Evolutionary conservation across 1,140 invertebrate species (phyloP).

Genomic region (Atta colombica): DNA sequence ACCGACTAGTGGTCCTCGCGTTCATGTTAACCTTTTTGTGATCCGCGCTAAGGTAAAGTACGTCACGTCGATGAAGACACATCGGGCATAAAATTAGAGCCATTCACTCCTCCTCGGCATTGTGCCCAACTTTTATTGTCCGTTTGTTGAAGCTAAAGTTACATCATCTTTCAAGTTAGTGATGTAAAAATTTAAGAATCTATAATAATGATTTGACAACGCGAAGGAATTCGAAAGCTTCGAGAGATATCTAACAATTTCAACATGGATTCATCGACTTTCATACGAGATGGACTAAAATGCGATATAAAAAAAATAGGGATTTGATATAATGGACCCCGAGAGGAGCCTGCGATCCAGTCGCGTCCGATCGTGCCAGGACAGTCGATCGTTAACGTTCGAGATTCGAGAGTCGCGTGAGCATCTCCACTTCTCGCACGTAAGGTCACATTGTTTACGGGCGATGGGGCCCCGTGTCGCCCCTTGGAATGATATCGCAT

Average conservation of each 20-base stretch:
- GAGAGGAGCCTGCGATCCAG: background rate
- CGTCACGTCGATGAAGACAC: conserved; percentile 34
- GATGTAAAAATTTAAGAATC: background rate
- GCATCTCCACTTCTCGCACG: conserved; percentile 43
- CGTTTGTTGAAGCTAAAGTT: conserved; percentile 3
- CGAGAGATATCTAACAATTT: background rate
- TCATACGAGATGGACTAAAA: background rate
- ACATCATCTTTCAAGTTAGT: background rate
- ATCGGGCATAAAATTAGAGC: conserved; percentile 25
- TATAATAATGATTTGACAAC: background rate
- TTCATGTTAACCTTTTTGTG: conserved; percentile 38
- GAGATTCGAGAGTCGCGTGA: background rate
- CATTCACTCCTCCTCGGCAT: conserved; percentile 23
- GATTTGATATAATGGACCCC: background rate
- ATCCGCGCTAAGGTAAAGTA: background rate
- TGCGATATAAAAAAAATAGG: background rate
- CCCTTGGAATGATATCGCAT: conserved; percentile 73
- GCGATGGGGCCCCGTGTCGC: conserved; percentile 69
- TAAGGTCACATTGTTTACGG: conserved; percentile 74
- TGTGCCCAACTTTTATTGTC: conserved; percentile 22
- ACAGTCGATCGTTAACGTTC: conserved; percentile 46
- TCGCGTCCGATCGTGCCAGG: background rate
- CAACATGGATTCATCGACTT: background rate
- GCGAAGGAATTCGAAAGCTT: background rate
- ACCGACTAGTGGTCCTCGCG: background rate